Conservation (phyloP, 2,888 invertebrate species). For the Andrena flavipes region DNA sequence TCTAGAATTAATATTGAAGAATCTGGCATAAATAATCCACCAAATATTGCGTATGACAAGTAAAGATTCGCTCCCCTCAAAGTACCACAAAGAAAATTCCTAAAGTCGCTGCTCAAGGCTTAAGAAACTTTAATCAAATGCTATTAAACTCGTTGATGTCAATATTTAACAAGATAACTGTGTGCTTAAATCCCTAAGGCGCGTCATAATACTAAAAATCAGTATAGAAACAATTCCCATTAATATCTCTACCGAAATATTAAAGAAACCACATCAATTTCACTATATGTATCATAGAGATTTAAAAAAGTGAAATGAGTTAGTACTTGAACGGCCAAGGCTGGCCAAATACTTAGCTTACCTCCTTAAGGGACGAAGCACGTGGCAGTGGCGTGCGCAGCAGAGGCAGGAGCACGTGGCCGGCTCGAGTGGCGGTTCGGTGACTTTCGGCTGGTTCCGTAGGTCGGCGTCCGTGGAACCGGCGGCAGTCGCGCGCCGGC, state of each 20-base stretch:
- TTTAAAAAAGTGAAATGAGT: background rate
- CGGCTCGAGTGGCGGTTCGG: conserved; percentile 59
- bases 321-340: background rate
- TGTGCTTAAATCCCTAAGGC: background rate
- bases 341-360: background rate
- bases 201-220: background rate
- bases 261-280: too few relatives aligned
- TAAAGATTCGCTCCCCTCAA: background rate
- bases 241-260: background rate
- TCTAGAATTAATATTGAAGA: too few relatives aligned
- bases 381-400: conserved; percentile 71
- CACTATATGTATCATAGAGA: too few relatives aligned
- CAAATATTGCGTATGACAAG: background rate
- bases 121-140: background rate
- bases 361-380: conserved; percentile 50
- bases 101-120: background rate
- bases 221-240: background rate
- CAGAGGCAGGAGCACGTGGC: conserved; percentile 72
- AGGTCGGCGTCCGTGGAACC: conserved; percentile 66
- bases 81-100: background rate
- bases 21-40: too few relatives aligned
- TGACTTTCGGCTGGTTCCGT: conserved; percentile 61
- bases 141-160: background rate
- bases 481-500: conserved; percentile 83
- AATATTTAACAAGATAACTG: background rate